Conservation (phyloP, 2,797 vertebrate species). For the Acipenser oxyrinchus region DNA sequence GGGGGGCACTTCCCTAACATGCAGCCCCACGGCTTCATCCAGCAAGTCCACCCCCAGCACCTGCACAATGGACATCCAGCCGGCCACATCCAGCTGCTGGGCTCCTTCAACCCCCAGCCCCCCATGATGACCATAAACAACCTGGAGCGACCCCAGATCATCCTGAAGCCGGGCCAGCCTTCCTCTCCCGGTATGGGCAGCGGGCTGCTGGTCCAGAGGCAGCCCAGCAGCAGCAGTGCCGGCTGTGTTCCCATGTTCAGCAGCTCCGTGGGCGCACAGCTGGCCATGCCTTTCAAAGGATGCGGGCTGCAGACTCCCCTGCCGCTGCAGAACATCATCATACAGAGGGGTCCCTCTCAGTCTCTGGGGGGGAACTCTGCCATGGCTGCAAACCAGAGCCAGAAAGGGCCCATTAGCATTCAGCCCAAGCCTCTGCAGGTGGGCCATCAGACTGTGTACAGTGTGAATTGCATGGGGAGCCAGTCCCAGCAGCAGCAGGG, state of each 20-base stretch:
- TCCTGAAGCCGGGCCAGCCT: constrained; percentile 77
- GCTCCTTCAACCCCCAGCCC: constrained; percentile 78
- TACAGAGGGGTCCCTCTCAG: constrained; percentile 90
- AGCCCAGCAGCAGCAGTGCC: constrained; percentile 65
- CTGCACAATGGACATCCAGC: constrained; percentile 76
- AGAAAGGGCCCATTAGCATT: constrained; percentile 77
- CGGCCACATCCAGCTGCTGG: constrained; percentile 89
- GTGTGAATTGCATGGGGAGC: constrained; percentile 74
- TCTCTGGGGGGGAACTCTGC: constrained; percentile 43
- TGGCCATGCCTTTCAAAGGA: constrained; percentile 89
- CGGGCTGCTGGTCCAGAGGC: constrained; percentile 57
- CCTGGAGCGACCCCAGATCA: constrained; percentile 88
- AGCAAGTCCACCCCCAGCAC: constrained; percentile 82
- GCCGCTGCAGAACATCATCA: constrained; percentile 95
- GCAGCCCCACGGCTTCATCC: constrained; percentile 79
- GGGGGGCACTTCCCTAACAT: constrained; percentile 68
- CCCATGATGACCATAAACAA: constrained; percentile 93
- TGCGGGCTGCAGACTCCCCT: constrained; percentile 71
- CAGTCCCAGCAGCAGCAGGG: constrained; percentile 59
- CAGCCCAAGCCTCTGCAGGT: constrained; percentile 89
- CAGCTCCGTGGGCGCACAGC: constrained; percentile 74
- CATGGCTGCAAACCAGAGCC: constrained; percentile 12
- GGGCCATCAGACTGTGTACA: constrained; percentile 82
- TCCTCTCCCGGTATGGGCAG: constrained; percentile 57
- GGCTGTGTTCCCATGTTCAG: constrained; percentile 69